Evolutionary conservation across 2,888 invertebrate species (phyloP), one percentile per base, ranked within the genome.

Genomic region (Gandaritis pyraliata): DNA sequence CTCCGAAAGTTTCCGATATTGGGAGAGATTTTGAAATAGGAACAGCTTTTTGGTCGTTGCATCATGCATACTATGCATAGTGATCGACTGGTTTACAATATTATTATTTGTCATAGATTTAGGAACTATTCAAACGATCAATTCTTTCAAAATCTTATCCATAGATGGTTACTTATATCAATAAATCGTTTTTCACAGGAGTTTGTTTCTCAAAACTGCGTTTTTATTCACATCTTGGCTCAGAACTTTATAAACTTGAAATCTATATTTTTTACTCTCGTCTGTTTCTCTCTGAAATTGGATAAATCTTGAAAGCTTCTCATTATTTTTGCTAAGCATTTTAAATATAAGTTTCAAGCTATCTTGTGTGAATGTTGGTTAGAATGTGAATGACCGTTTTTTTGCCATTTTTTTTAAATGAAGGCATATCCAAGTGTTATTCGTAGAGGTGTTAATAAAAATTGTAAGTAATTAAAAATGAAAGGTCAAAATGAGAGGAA

Each of bases 401-500:
- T 68, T 66, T 67, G 69, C 72, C 61, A 62, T 62, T 43, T 71
- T 70, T 71, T 66, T 58, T 66, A 67, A 75, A 77, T 77, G 73
- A 80, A 85, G 70, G 87, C 89, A 91, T 90, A 90, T 91, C 90
- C 85, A 76, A 77, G 56, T 60, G 59, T 69, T 78, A 74, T 79
- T 71, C 77, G 77, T 89, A 89, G 84, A 76, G 55, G 70, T 76
- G 77, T 80, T 75, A 74, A 76, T 33, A 78, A 75, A 73, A 80
- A 74, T 75, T 80, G 80, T 83, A 80, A 82, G 81, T 90, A 90
- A 89, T 82, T 85, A 83, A 23, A 82, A 83, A 82, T 74, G 83
- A 90, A 90, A 90, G 90, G 91, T 91, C 90, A 91, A 90, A 83
- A 90, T 84, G 90, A 90, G 90, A 92, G 90, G 90, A 91, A 90